Evolutionary conservation across 2,888 invertebrate species (phyloP), one percentile per base, ranked within the genome.

Genomic region (Mimachlamys varia): DNA sequence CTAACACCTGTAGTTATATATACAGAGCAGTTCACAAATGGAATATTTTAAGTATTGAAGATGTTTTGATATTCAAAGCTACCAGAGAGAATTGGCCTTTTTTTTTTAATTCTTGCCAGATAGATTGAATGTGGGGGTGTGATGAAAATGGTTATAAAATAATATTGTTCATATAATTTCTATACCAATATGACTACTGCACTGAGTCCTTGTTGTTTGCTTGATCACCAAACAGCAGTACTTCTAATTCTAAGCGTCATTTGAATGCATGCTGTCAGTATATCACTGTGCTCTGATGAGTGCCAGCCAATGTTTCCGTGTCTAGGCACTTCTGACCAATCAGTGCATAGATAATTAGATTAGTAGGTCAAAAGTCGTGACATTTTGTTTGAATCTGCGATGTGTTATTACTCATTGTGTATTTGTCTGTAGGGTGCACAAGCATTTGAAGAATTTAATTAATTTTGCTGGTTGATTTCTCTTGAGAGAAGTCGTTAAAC

Each of bases 371-470:
- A 10, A 7, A 76, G 76, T 33, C 33, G 33, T 76, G 76, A 33
- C 76, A 76, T 76, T 76, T 76, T 0, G 76, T 76, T 76, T 27
- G 76, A 27, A 27, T 76, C 76, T 12, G 17, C 12, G 27, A 33
- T 76, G 76, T 76, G 27, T 76, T 76, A 27, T 76, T 33, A 76
- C 76, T 76, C 76, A 76, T 33, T 58, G 58, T 58, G 58, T 12
- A 27, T 33, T 76, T 76, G 76, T 76, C 76, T 76, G 76, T 76
- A 33, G 76, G 76, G 76, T 76, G 76, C 33, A n/a, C n/a, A 76
- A 33, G 33, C 27, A 22, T 76, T 76, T 76, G 76, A 33, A 27
- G 76, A 76, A 33, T 33, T 76, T 76, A 76, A 76, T 76, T 76
- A 76, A 76, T 76, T 76, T 76, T 76, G 33, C 33, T 76, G 12